These are phyloP conservation scores for Adelosebastes latens DNA, from an alignment of 2,797 vertebrate genomes.

Conservation along the genomic window DNA sequence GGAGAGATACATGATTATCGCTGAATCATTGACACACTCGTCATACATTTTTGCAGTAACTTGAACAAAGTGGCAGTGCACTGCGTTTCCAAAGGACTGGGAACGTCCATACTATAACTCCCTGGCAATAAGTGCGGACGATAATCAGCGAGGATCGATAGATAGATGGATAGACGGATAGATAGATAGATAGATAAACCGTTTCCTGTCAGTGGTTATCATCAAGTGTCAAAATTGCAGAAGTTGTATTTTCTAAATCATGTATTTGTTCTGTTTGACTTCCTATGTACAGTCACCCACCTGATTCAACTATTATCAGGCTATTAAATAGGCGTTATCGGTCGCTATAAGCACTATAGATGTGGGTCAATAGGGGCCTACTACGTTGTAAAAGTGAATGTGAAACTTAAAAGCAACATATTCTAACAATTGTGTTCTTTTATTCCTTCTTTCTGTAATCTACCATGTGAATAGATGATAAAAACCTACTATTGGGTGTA, in stretches of 20 bases:
- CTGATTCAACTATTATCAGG: no score
- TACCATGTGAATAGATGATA: no score
- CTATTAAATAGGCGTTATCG: no score
- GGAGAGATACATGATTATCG: background rate
- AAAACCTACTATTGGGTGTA: no score
- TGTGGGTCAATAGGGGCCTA: no score
- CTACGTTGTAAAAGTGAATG: no score
- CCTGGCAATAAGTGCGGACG: background rate
- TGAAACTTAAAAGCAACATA: no score
- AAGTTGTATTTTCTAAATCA: background rate
- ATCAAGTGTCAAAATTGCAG: background rate
- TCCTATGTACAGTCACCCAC: background rate
- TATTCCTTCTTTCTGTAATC: no score
- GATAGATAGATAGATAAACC: background rate
- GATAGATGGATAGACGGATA: no score
- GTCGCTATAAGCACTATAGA: no score
- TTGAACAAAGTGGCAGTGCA: background rate
- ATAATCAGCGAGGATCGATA: no score
- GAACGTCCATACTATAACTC: background rate
- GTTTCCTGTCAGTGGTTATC: background rate
- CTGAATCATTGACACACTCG: background rate
- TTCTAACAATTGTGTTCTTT: no score
- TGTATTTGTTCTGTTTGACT: background rate
- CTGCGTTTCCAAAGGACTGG: background rate
- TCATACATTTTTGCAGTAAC: background rate